Evolutionary conservation across 2,797 vertebrate species (phyloP).

Genomic region (Synaphobranchus kaupii): DNA sequence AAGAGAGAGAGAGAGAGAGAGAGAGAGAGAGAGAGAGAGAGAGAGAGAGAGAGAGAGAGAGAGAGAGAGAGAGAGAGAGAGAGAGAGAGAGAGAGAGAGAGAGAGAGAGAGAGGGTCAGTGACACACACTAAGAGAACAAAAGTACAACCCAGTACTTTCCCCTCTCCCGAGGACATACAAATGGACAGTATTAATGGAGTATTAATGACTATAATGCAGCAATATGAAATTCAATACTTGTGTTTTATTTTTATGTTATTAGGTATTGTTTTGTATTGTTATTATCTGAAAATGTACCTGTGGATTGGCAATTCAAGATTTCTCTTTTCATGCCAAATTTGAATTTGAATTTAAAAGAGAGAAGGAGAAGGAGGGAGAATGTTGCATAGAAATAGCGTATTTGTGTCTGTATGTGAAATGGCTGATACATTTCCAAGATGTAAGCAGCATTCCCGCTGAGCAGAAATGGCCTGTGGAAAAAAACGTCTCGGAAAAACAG

Average conservation of each 20-base stretch:
- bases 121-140: too few relatives aligned
- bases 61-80: too few relatives aligned
- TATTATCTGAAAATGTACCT: neutral
- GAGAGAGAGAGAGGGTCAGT: too few relatives aligned
- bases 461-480: neutral
- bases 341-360: neutral
- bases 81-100: too few relatives aligned
- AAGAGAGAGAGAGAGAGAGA: neutral
- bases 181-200: too few relatives aligned
- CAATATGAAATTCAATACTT: too few relatives aligned
- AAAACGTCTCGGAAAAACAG: neutral
- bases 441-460: neutral
- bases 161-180: too few relatives aligned
- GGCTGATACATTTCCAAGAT: neutral
- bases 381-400: neutral
- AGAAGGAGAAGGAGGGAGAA: neutral
- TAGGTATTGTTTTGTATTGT: neutral
- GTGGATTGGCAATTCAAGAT: neutral
- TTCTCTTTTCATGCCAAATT: neutral
- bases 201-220: too few relatives aligned
- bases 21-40: too few relatives aligned
- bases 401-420: neutral
- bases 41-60: too few relatives aligned
- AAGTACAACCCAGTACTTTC: too few relatives aligned
- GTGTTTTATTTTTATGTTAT: neutral